These are phyloP conservation scores for Caenorhabditis elegans DNA, from an alignment of 1,140 invertebrate genomes.

Conservation along the genomic window WBcel235 BX284604.4:11749001-11749500, in stretches of 20 bases:
- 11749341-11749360: not conserved
- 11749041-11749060: not conserved
- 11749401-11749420: too few species aligned
- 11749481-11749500: too few species aligned
- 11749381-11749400: not conserved
- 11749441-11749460: too few species aligned
- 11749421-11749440: too few species aligned
- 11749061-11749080: not conserved
- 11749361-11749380: not conserved
- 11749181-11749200: not conserved
- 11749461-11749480: too few species aligned
- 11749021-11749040: slow-evolving; percentile 14
- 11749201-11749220: not conserved
- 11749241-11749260: not conserved
- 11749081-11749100: not conserved
- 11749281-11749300: not conserved
- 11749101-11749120: slow-evolving; percentile 1
- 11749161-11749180: not conserved
- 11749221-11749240: not conserved
- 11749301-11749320: not conserved
- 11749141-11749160: not conserved
- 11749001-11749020: slow-evolving; percentile 12
- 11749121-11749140: slow-evolving; percentile 3
- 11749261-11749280: slow-evolving; percentile 22
- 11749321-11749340: not conserved